These are phyloP conservation scores for Corydoras sp. DNA, from an alignment of 2,113 vertebrate species.

Conservation along the genomic window DNA sequence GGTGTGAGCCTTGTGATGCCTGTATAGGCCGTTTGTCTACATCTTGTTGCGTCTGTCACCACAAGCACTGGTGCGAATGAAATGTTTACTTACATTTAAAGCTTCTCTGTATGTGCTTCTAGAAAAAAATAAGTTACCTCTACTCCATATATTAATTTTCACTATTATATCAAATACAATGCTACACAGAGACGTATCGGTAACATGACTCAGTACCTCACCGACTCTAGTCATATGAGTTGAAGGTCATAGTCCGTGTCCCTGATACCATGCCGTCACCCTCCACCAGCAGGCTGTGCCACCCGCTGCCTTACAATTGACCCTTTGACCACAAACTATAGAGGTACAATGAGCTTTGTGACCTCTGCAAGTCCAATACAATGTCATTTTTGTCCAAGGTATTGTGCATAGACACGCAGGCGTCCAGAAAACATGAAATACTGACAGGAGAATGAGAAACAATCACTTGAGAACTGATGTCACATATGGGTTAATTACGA, in stretches of 20 bases:
- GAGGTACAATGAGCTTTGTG: slow-evolving; percentile 51
- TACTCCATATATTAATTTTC: too few species aligned
- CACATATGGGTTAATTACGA: too few species aligned
- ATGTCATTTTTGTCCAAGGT: slow-evolving; percentile 20
- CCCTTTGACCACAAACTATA: slow-evolving; percentile 51
- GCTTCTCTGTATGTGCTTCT: too few species aligned
- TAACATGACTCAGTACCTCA: slow-evolving; percentile 3
- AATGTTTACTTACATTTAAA: too few species aligned
- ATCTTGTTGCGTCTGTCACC: slow-evolving; percentile 27
- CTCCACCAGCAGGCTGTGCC: slow-evolving; percentile 60
- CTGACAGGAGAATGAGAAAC: too few species aligned
- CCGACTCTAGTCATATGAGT: slow-evolving; percentile 3
- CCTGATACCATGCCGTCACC: slow-evolving; percentile 50
- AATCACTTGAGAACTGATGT: too few species aligned
- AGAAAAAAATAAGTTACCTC: too few species aligned
- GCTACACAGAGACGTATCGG: background rate
- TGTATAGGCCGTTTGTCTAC: too few species aligned
- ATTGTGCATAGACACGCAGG: too few species aligned
- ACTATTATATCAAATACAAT: too few species aligned
- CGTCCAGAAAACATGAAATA: too few species aligned
- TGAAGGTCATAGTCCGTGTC: slow-evolving; percentile 39
- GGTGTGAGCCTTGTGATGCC: too few species aligned
- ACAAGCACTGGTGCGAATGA: background rate
- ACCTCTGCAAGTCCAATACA: slow-evolving; percentile 24
- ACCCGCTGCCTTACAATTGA: slow-evolving; percentile 59